phyloP scores from a whole-genome alignment of 2,113 vertebrate species.

The Collichthys lucidus region DNA sequence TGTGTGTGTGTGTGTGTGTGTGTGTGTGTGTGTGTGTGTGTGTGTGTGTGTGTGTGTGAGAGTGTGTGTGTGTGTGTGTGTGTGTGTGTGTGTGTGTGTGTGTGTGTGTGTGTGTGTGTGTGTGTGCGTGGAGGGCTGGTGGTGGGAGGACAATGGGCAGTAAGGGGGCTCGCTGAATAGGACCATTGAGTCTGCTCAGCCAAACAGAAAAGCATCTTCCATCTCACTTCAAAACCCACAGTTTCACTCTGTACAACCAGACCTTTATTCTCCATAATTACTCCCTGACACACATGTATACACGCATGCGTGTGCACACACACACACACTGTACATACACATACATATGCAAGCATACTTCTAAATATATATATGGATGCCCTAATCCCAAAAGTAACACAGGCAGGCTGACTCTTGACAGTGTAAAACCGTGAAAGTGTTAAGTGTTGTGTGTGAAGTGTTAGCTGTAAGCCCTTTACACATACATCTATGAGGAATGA shows the following conservation, averaged over 20 bases:
- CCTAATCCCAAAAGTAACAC: neutral
- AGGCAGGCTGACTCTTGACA: conserved; percentile 22
- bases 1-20: conserved; percentile 42
- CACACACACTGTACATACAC: neutral
- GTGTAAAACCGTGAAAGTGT: neutral
- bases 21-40: conserved; percentile 49
- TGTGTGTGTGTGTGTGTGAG: conserved; percentile 43
- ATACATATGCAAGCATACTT: neutral
- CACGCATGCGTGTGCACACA: conserved; percentile 27
- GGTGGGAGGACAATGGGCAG: conserved; percentile 80
- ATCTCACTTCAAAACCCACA: conserved; percentile 85
- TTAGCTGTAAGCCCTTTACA: neutral
- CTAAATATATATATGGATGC: neutral
- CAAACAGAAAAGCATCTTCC: conserved; percentile 87
- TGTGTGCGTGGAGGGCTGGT: conserved; percentile 55
- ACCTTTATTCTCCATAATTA: conserved; percentile 84
- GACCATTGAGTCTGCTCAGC: conserved; percentile 85
- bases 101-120: conserved; percentile 44
- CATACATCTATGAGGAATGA: too few relatives aligned
- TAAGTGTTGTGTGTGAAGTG: neutral
- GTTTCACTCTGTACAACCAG: conserved; percentile 83
- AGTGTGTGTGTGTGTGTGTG: conserved; percentile 48
- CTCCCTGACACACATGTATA: conserved; percentile 72
- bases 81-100: conserved; percentile 27
- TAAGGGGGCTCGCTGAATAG: conserved; percentile 82